These are phyloP conservation scores for Synanceia verrucosa DNA, from an alignment of 2,797 vertebrate species.

Conservation along the genomic window DNA sequence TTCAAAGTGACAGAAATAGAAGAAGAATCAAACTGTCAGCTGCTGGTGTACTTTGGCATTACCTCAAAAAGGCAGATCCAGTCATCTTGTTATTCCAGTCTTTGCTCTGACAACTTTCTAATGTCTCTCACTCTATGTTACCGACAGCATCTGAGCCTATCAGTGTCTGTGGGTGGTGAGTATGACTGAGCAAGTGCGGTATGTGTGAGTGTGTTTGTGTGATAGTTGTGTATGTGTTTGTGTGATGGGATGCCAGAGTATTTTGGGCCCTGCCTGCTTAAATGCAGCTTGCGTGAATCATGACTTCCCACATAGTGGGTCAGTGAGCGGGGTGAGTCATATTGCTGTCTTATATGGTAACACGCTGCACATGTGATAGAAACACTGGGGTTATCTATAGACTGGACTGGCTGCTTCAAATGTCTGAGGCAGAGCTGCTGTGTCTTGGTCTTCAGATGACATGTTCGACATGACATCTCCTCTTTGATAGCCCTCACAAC, in stretches of 20 bases:
- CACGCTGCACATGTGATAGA: constrained; percentile 76
- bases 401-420: constrained; percentile 43
- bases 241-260: constrained; percentile 77
- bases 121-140: constrained; percentile 60
- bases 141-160: constrained; percentile 60
- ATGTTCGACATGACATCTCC: neutral
- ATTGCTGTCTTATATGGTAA: constrained; percentile 85
- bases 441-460: neutral
- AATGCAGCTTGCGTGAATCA: constrained; percentile 87
- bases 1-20: neutral
- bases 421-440: constrained; percentile 40
- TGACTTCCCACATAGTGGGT: constrained; percentile 87
- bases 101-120: constrained; percentile 64
- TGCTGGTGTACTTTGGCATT: constrained; percentile 46
- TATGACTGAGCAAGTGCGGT: constrained; percentile 73
- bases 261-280: constrained; percentile 79
- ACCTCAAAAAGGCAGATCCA: constrained; percentile 74
- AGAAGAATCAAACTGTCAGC: constrained; percentile 5
- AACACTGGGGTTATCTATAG: constrained; percentile 79
- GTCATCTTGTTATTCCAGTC: constrained; percentile 69
- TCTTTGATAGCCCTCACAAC: neutral
- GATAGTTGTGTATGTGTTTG: constrained; percentile 62
- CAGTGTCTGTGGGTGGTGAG: constrained; percentile 67
- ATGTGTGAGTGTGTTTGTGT: constrained; percentile 55
- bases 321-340: constrained; percentile 84